A percentile compares a stretch with the other conserved stretches of the same genome.
phyloP scores from a whole-genome alignment of 1,140 invertebrate genomes.

The Bilobella aurantiaca region DNA sequence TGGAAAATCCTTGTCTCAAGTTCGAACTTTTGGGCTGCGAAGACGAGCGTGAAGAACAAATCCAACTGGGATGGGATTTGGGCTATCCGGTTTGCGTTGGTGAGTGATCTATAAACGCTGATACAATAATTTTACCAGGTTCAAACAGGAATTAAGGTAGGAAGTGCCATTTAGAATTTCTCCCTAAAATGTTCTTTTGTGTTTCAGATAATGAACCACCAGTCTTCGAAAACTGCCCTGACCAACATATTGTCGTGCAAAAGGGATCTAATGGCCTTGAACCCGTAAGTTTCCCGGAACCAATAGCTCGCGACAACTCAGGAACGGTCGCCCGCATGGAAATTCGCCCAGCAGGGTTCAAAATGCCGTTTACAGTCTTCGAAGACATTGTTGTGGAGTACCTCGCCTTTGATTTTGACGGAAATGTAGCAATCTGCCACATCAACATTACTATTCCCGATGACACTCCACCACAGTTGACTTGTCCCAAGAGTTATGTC shows the following conservation, averaged over 20 bases:
- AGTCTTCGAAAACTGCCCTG: slow-evolving; percentile 89
- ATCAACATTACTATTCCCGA: slow-evolving; percentile 70
- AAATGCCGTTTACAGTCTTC: slow-evolving; percentile 71
- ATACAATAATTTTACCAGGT: background rate
- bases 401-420: slow-evolving; percentile 90
- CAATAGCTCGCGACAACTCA: slow-evolving; percentile 83
- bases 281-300: slow-evolving; percentile 84
- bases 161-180: no score
- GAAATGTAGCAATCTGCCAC: slow-evolving; percentile 92
- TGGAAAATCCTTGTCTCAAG: slow-evolving; percentile 90
- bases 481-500: slow-evolving; percentile 90
- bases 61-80: slow-evolving; percentile 82
- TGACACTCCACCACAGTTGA: slow-evolving; percentile 82
- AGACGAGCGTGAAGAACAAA: slow-evolving; percentile 59
- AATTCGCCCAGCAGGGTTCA: slow-evolving; percentile 80
- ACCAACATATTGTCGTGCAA: slow-evolving; percentile 77
- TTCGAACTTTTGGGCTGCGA: slow-evolving; percentile 94
- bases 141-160: no score
- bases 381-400: slow-evolving; percentile 88
- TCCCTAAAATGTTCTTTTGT: background rate
- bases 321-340: slow-evolving; percentile 84
- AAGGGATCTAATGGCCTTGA: slow-evolving; percentile 72
- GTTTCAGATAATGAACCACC: slow-evolving; percentile 77
- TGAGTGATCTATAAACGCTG: background rate
- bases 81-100: slow-evolving; percentile 81